phyloP scores from a whole-genome alignment of 1,140 invertebrate genomes.

The Pachypsylla venusta region DNA sequence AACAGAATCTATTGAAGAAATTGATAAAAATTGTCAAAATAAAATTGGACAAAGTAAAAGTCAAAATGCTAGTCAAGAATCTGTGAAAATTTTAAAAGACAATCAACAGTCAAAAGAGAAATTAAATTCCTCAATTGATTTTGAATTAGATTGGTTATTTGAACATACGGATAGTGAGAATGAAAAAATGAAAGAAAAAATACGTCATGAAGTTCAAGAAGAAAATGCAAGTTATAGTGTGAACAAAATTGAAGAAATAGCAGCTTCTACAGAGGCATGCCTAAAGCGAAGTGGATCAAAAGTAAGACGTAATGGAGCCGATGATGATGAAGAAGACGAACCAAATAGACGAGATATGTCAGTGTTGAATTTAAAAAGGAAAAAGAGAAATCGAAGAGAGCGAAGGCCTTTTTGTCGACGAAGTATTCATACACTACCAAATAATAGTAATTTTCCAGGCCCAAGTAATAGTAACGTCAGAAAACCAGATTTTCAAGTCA shows the following conservation, averaged over 20 bases:
- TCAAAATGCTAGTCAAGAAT: not conserved
- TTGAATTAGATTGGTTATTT: conserved; percentile 38
- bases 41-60: not conserved
- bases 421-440: not conserved
- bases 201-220: not conserved
- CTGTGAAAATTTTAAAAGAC: conserved; percentile 7
- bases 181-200: conserved; percentile 19
- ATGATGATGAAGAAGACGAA: conserved; percentile 10
- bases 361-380: too few species aligned
- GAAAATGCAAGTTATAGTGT: not conserved
- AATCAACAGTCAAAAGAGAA: not conserved
- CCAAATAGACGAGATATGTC: not conserved
- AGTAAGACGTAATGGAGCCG: conserved; percentile 11
- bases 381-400: not conserved
- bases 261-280: not conserved
- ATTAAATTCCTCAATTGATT: conserved; percentile 10
- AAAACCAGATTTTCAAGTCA: too few species aligned
- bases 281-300: conserved; percentile 1
- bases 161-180: conserved; percentile 37
- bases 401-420: not conserved
- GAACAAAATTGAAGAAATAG: not conserved
- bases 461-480: not conserved
- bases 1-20: conserved; percentile 11
- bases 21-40: conserved; percentile 6
- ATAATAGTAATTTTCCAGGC: too few species aligned